Conservation (phyloP, 1,140 invertebrate species). For the Rhopalosiphum padi region DNA sequence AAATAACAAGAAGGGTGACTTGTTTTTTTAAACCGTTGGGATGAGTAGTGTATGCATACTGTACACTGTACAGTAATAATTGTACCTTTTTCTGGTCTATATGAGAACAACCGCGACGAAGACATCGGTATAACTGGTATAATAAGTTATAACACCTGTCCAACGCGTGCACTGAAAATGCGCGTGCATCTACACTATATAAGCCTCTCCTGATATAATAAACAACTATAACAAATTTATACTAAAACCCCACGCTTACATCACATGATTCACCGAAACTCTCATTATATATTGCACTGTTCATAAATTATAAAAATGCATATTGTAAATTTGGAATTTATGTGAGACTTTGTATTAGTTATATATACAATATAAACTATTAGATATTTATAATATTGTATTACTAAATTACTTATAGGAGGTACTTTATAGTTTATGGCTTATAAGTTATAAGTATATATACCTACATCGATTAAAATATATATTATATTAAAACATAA, state of each 20-base stretch:
- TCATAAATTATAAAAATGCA: neutral
- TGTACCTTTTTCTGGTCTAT: neutral
- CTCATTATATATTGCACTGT: neutral
- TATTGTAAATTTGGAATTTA: neutral
- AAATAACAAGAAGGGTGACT: neutral
- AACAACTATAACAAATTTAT: neutral
- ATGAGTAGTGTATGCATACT: neutral
- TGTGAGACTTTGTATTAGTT: neutral
- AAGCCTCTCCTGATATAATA: neutral
- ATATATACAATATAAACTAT: no score
- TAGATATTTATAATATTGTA: no score
- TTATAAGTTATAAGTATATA: no score
- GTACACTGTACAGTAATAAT: neutral
- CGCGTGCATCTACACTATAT: neutral
- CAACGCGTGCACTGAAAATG: neutral
- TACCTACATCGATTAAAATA: no score
- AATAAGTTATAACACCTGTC: neutral
- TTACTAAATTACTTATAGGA: no score
- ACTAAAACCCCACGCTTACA: neutral
- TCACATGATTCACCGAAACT: neutral
- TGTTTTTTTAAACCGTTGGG: neutral
- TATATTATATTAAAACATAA: neutral
- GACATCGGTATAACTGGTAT: neutral
- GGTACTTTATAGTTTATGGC: no score
- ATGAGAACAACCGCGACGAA: neutral